Evolutionary conservation across 2,113 vertebrate genomes (phyloP), one percentile per base, ranked within the genome.

Genomic region (Sturnira hondurensis): DNA sequence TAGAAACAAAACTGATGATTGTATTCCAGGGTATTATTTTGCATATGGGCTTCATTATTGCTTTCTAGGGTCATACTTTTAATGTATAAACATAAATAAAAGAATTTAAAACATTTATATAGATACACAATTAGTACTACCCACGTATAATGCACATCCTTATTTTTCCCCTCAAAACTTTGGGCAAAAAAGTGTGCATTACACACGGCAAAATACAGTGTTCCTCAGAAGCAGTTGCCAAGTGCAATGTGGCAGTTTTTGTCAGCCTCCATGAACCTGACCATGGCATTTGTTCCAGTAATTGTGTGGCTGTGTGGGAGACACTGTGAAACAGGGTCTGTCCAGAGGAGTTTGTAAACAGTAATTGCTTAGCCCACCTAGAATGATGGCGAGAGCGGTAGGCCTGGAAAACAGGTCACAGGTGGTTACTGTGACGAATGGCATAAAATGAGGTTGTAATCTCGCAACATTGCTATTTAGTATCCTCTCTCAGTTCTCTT

Each of bases 261-360:
- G 76, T 45, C 47, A 61, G 80, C 70, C 89, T 96, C 71, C 71
- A 12, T 58, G 41, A 80, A 82, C 26, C 50, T 84, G 56, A 65
- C 67, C 4, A 33, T 38, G 36, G 24, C 52, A 24, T 87, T 92
- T 0, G 22, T 92, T 78, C n/a, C 65, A 3, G 73, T 31, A 89
- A 58, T 56, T 56, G 80, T 80, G 52, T 67, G 83, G 5, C 67
- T 95, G 0, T 67, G 9, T 56, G 74, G 56, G 80, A 67, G 56
- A 96, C 58, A 19, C 73, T 43, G 26, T 24, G 76, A 92, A 81
- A 67, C 19, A 31, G 70, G 41, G 45, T 45, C 31, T 80, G 63
- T 87, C 86, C 38, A 36, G 80, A 94, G 68, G 22, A 43, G 61
- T 91, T 89, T 93, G 73, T 94, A 93, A 90, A 68, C 31, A 91